Evolutionary conservation across 2,888 invertebrate genomes (phyloP), one percentile per base, ranked within the genome.

Genomic region (Cantharis flavilabris): DNA sequence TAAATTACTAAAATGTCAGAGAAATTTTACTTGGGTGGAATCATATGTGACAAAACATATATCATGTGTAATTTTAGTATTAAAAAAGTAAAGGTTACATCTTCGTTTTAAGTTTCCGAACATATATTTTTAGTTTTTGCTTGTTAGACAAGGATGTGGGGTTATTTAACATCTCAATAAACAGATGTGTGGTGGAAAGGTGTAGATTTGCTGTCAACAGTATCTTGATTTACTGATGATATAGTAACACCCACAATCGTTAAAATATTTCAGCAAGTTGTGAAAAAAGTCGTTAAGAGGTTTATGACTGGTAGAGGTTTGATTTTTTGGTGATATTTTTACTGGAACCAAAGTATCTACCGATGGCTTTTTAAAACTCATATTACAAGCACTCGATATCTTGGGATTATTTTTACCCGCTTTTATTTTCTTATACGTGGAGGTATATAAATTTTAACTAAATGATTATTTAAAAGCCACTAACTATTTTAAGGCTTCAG

Each of bases 1-100:
- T 78, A 78, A 78, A 78, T 78, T 75, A 78, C 74, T 74, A 71
- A 78, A 67, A 76, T 76, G 76, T 78, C 76, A 72, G 30, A 73
- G 78, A 76, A 76, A 78, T 76, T 78, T 78, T 71, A 76, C 76
- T 72, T 76, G 23, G 76, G 63, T 67, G 70, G 71, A 73, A 74
- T 76, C 78, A 76, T 71, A 78, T 72, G 76, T 76, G 78, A 78
- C 78, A 78, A 78, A 78, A 76, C 78, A 78, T 78, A 69, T 70
- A 76, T 78, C 78, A 78, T 49, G 28, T 63, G 75, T 78, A 76
- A 78, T 78, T 78, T 78, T 76, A 63, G 78, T 69, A 64, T 70
- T 63, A 20, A 67, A 20, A 67, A 70, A 70, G 16, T 13, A 13
- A 70, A 70, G 18, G 28, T 70, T 30, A 26, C 23, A 33, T 23